These are phyloP conservation scores for Cliona cf. orientalis DNA, from an alignment of 37 sponge, comb jelly and placozoan genomes.

Conservation along the genomic window DNA sequence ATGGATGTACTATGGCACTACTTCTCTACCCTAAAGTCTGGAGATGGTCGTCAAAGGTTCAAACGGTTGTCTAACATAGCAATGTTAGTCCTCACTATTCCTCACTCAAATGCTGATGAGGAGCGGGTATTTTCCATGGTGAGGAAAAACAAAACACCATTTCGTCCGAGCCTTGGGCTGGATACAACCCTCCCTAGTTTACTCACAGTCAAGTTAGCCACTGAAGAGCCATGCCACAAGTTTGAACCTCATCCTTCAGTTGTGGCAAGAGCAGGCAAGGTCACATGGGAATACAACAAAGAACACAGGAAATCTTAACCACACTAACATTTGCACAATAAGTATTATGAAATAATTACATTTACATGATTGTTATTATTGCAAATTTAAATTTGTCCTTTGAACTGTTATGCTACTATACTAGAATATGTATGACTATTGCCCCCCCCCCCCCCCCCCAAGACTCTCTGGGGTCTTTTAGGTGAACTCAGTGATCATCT, in stretches of 20 bases:
- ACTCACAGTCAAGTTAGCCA: constrained; percentile 14
- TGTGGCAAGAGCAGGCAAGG: constrained; percentile 2
- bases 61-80: constrained; percentile 13
- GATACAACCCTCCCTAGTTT: constrained; percentile 26
- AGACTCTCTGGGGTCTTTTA: too few species aligned
- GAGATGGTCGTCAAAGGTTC: not conserved
- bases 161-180: constrained; percentile 7
- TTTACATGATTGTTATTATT: too few species aligned
- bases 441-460: too few species aligned
- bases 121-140: constrained; percentile 36
- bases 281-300: constrained; percentile 16
- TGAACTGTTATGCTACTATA: too few species aligned
- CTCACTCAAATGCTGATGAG: constrained; percentile 50
- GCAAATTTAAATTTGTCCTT: too few species aligned
- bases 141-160: constrained; percentile 41
- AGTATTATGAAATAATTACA: too few species aligned
- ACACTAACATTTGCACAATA: too few species aligned
- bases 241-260: constrained; percentile 24
- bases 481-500: too few species aligned
- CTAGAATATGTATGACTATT: too few species aligned
- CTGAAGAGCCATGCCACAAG: constrained; percentile 16
- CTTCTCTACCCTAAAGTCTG: constrained; percentile 5
- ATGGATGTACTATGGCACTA: constrained; percentile 39
- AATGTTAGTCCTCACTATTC: constrained; percentile 5
- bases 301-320: constrained; percentile 4